Evolutionary conservation across 2,797 vertebrate genomes (phyloP).

Genomic region (Pipistrellus kuhlii): DNA sequence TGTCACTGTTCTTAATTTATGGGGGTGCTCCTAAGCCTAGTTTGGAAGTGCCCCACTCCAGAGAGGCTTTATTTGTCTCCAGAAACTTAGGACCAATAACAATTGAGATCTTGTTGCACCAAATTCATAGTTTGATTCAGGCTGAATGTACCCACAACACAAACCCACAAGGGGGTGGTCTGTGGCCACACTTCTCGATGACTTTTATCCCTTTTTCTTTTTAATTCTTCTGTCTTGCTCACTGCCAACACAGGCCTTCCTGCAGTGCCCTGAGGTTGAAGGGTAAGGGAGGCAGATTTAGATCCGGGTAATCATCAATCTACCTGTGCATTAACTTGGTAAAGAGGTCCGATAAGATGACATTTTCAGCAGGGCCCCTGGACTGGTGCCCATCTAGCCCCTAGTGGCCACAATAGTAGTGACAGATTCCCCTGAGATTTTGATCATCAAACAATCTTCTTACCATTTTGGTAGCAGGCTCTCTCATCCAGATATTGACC

Average conservation of each 20-base stretch:
- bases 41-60: neutral
- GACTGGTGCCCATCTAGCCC: neutral
- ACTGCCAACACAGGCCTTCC: neutral
- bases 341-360: neutral
- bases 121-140: neutral
- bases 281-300: neutral
- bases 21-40: neutral
- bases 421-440: neutral
- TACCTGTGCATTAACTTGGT: neutral
- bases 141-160: neutral
- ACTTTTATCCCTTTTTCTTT: neutral
- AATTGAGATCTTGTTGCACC: neutral
- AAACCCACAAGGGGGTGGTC: neutral
- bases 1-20: neutral
- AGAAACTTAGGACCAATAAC: neutral
- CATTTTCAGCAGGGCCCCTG: neutral
- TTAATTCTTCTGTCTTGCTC: neutral
- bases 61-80: neutral
- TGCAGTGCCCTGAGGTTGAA: neutral
- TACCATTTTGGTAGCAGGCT: neutral
- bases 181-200: neutral
- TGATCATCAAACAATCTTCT: neutral
- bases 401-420: neutral
- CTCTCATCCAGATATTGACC: constrained; percentile 3
- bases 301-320: neutral